Conservation (phyloP, 1,140 invertebrate species). For the Steinernema feltiae region DNA sequence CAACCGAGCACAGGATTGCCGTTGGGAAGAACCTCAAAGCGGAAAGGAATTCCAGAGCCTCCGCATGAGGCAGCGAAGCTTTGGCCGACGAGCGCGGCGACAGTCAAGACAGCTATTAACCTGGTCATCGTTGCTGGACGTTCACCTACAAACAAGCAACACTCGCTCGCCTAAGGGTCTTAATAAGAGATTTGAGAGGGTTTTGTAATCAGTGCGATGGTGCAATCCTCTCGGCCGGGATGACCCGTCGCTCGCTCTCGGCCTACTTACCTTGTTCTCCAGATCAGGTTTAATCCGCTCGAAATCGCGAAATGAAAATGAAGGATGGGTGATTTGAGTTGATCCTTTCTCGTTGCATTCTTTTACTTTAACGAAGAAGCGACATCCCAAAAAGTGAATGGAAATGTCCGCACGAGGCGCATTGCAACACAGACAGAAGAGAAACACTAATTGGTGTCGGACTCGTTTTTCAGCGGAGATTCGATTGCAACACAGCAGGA, state of each 20-base stretch:
- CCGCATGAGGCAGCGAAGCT: constrained; percentile 23
- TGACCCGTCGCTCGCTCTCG: background rate
- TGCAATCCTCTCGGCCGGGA: background rate
- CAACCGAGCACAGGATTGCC: constrained; percentile 38
- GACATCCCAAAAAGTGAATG: too few relatives aligned
- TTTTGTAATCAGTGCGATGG: constrained; percentile 13
- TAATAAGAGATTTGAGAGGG: constrained; percentile 11
- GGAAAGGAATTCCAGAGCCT: constrained; percentile 37
- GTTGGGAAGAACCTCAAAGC: constrained; percentile 33
- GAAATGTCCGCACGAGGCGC: too few relatives aligned
- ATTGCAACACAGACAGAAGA: background rate
- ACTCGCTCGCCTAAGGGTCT: background rate
- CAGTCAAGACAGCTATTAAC: background rate
- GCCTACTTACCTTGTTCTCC: constrained; percentile 13
- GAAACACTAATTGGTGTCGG: background rate
- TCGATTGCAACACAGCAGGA: background rate
- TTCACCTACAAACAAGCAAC: background rate
- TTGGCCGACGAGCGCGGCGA: constrained; percentile 19
- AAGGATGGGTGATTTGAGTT: background rate
- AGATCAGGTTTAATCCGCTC: background rate
- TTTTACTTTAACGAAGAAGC: background rate
- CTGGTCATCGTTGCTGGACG: background rate
- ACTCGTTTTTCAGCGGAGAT: background rate
- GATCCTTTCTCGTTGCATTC: background rate
- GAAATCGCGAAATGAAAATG: background rate